Base-by-base conservation (phyloP, 2,888 invertebrate genomes). In the Amphimallon solstitiale region DNA sequence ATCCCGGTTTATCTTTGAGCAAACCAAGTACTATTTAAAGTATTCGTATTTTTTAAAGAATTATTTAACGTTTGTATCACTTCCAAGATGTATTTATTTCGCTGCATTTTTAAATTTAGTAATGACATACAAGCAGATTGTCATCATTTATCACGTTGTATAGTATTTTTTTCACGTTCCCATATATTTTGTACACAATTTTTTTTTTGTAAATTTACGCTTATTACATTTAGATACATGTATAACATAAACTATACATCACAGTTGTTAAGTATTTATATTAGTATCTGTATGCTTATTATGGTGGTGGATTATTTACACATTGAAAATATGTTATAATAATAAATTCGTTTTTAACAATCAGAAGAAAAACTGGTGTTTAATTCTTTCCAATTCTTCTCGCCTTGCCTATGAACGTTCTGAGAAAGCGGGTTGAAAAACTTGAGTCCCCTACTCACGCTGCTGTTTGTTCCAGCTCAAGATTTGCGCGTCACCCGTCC, bases 401-500 rank as follows among this genome's bases (percentile, higher is more conserved):
- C 3, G 9, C 14, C 7, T 6, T 29, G 10, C 17, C 52, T 34
- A 14, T 34, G n/a, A 40, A 51, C 15, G 52, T 43, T 54, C 15
- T 37, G 23, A 10, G n/a, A 38, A 5, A 21, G 40, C 19, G 9
- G 6, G 10, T 7, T 9, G n/a, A 56, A 54, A 17, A 19, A 45
- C 15, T n/a, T 3, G 9, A 9, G 70, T 77, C 76, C 76, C 71
- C 82, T 74, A 74, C 76, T 76, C 74, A 73, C 45, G 23, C 48
- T 49, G 34, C 63, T 69, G 67, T 82, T 77, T 82, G 81, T 85
- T 85, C 81, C 84, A 86, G 86, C 85, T 70, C 85, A 87, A 85
- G 92, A 92, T 86, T 87, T 92, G 83, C 85, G 91, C 80, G 86
- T 83, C 87, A 89, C 76, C 85, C 86, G 82, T 86, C 87, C 80